phyloP scores from a whole-genome alignment of 1,140 invertebrate genomes.

The Dendroctonus valens region DNA sequence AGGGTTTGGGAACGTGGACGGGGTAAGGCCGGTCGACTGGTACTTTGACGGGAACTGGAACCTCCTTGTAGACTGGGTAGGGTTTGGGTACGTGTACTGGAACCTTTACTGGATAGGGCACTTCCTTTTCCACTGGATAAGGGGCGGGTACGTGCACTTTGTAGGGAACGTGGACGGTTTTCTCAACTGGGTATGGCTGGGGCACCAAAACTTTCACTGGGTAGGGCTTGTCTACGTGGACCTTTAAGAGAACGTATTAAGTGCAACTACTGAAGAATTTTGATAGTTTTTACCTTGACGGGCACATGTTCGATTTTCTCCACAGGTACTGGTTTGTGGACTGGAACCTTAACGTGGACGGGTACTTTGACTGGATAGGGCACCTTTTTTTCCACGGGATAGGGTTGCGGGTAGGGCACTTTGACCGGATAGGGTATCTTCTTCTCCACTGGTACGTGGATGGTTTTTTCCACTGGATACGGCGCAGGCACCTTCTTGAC shows the following conservation, averaged over 20 bases:
- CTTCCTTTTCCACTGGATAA: constrained; percentile 64
- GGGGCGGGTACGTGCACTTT: constrained; percentile 63
- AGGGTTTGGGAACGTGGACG: constrained; percentile 53
- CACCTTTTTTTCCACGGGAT: constrained; percentile 70
- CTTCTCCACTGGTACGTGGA: constrained; percentile 56
- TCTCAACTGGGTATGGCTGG: constrained; percentile 67
- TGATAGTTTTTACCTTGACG: constrained; percentile 58
- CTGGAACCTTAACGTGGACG: constrained; percentile 59
- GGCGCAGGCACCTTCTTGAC: constrained; percentile 64
- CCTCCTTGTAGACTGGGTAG: constrained; percentile 58
- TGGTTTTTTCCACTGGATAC: constrained; percentile 48
- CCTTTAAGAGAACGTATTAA: constrained; percentile 55
- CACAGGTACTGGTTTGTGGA: constrained; percentile 67
- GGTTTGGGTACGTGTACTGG: constrained; percentile 61
- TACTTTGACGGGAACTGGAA: constrained; percentile 64
- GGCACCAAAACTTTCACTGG: constrained; percentile 65
- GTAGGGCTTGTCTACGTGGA: constrained; percentile 65
- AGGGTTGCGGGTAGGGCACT: constrained; percentile 58
- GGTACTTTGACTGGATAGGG: constrained; percentile 67
- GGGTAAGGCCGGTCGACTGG: constrained; percentile 60
- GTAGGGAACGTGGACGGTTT: constrained; percentile 62
- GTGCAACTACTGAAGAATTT: not conserved
- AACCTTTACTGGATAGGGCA: constrained; percentile 61
- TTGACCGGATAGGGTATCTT: constrained; percentile 63
- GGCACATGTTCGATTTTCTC: constrained; percentile 70